A percentile compares a stretch with the other conserved stretches of the same genome.
Evolutionary conservation across 2,888 invertebrate genomes (phyloP).

Genomic region (Ischnura elegans): DNA sequence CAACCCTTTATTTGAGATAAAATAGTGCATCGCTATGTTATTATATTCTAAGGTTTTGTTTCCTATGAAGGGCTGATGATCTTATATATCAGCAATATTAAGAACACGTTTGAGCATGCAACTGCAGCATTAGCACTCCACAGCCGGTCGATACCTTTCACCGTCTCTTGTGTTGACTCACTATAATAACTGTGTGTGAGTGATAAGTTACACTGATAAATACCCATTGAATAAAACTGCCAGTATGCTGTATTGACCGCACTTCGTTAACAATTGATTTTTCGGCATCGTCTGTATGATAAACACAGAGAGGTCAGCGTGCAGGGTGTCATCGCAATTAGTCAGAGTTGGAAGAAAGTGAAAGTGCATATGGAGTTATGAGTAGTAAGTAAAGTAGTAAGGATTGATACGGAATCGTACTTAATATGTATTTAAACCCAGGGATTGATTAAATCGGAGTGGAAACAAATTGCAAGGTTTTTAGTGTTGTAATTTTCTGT

Average conservation of each 20-base stretch:
- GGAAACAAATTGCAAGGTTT: too few species aligned
- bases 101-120: neutral
- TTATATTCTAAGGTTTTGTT: neutral
- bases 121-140: neutral
- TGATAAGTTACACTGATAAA: too few species aligned
- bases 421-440: too few species aligned
- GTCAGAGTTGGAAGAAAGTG: neutral
- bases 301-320: too few species aligned
- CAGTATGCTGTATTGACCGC: neutral
- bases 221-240: neutral
- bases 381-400: too few species aligned
- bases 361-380: too few species aligned
- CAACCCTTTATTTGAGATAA: neutral
- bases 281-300: too few species aligned
- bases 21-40: neutral
- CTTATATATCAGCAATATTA: neutral
- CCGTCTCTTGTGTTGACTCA: neutral
- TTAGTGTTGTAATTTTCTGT: too few species aligned
- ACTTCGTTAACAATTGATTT: neutral
- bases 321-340: neutral
- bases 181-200: neutral
- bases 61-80: neutral
- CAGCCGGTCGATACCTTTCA: constrained; percentile 44
- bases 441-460: too few species aligned
- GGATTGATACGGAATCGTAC: too few species aligned